These are phyloP conservation scores for Taeniopygia guttata DNA, from an alignment of 2,797 vertebrate species.

Conservation along the genomic window DNA sequence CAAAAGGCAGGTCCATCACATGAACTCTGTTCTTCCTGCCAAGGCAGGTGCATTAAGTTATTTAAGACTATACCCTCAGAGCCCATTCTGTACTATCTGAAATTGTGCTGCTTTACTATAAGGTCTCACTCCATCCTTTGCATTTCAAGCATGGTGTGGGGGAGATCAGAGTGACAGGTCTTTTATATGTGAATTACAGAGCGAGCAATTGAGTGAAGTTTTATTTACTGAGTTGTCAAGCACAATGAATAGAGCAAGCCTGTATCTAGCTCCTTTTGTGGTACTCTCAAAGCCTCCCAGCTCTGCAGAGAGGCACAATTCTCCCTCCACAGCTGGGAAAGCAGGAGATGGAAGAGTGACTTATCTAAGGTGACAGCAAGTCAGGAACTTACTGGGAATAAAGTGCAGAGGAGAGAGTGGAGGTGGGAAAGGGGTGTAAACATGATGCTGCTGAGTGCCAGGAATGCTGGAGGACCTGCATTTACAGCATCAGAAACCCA, in stretches of 20 bases:
- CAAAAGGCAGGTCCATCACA: accelerated
- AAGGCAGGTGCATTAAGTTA: background rate
- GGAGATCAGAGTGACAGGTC: conserved; percentile 51
- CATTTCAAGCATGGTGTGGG: conserved; percentile 42
- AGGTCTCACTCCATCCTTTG: conserved; percentile 18
- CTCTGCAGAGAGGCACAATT: conserved; percentile 13
- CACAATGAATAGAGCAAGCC: conserved; percentile 45
- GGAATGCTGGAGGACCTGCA: background rate
- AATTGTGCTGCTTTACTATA: conserved; percentile 13
- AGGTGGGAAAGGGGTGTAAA: background rate
- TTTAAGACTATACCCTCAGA: background rate
- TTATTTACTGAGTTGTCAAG: conserved; percentile 65
- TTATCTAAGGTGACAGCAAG: conserved; percentile 34
- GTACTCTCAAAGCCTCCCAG: conserved; percentile 12
- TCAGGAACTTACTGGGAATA: background rate
- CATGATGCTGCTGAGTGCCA: background rate
- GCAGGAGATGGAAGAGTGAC: background rate
- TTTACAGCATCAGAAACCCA: background rate
- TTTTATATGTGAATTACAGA: conserved; percentile 60
- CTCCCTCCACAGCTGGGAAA: conserved; percentile 13
- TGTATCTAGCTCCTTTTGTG: conserved; percentile 48
- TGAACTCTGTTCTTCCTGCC: background rate
- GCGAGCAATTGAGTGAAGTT: conserved; percentile 42
- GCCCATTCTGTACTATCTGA: background rate
- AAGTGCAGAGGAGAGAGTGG: background rate